Conservation (phyloP, 1,140 invertebrate genomes). For the Melanaphis sacchari region DNA sequence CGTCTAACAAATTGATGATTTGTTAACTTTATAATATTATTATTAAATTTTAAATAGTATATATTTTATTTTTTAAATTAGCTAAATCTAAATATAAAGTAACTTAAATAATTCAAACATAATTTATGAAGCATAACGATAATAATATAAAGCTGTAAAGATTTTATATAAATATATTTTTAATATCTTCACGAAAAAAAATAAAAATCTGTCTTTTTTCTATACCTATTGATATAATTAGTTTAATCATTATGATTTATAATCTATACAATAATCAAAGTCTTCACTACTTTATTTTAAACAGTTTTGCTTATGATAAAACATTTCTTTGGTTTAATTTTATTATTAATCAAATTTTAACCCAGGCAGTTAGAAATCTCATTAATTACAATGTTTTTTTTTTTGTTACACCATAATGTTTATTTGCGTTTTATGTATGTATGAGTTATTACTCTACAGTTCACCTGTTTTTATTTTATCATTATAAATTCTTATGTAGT, state of each 20-base stretch:
- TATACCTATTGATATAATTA: not conserved
- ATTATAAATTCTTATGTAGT: not conserved
- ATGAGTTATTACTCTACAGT: conserved; percentile 22
- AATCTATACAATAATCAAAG: not conserved
- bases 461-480: conserved; percentile 30
- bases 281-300: not conserved
- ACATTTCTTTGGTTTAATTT: not conserved
- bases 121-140: not conserved
- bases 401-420: conserved; percentile 2
- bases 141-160: not conserved
- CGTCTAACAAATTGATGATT: not conserved
- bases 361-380: not conserved
- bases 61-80: not conserved
- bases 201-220: not conserved
- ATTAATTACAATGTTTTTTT: conserved; percentile 30
- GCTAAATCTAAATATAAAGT: not conserved
- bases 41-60: not conserved
- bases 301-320: not conserved
- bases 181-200: not conserved
- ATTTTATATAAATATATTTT: not conserved
- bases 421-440: not conserved
- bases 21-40: not conserved
- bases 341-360: conserved; percentile 9
- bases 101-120: not conserved
- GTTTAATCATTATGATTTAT: not conserved